phyloP scores from a whole-genome alignment of 2,888 invertebrate species.

The Pseudoips prasinana region DNA sequence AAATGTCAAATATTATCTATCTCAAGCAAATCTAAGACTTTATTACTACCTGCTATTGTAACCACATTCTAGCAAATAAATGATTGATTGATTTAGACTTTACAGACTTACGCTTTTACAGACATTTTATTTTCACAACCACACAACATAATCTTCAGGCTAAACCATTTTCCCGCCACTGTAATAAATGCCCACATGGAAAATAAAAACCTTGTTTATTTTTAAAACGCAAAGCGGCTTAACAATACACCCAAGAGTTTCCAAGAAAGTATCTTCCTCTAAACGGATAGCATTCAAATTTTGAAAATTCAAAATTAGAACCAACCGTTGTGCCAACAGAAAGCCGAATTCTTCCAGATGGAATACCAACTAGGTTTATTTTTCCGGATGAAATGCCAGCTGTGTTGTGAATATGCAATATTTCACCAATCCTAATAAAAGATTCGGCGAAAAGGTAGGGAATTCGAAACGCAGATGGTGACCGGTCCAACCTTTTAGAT shows the following conservation, averaged over 20 bases:
- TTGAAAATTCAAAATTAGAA: slow-evolving; percentile 25
- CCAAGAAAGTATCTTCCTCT: neutral
- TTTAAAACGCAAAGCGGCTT: slow-evolving; percentile 3
- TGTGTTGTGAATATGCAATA: slow-evolving; percentile 62
- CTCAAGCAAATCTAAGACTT: too few species aligned
- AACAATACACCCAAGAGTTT: too few species aligned
- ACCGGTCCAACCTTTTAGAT: slow-evolving; percentile 21
- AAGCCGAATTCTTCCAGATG: slow-evolving; percentile 29
- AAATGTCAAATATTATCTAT: too few species aligned
- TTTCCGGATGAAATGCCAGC: slow-evolving; percentile 45
- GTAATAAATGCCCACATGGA: too few species aligned
- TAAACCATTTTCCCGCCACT: too few species aligned
- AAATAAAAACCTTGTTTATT: slow-evolving; percentile 1
- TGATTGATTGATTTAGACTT: too few species aligned
- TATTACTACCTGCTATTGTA: too few species aligned
- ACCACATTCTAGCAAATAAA: too few species aligned
- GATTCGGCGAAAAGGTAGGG: slow-evolving; percentile 36
- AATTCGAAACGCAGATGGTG: slow-evolving; percentile 41
- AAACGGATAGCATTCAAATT: slow-evolving; percentile 6
- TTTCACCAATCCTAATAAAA: slow-evolving; percentile 58
- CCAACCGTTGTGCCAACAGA: slow-evolving; percentile 22
- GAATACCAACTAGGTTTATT: slow-evolving; percentile 43
- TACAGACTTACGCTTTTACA: too few species aligned
- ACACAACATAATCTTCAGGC: too few species aligned
- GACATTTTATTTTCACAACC: too few species aligned